Base-by-base conservation (phyloP, 2,113 vertebrate genomes). In the Romanogobio albipinnatus region DNA sequence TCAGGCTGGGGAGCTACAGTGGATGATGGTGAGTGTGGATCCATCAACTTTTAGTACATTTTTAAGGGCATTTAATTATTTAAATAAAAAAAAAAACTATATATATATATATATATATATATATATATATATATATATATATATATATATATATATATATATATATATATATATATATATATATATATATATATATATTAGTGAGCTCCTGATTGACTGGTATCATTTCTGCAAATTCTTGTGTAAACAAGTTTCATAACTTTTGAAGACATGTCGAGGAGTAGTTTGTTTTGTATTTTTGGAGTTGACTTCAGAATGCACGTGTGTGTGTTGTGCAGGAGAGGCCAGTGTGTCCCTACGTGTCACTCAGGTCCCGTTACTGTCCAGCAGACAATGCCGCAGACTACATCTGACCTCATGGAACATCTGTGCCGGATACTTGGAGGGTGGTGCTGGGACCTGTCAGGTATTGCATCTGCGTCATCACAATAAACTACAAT, bases 361-460 rank as follows among this genome's bases (percentile, higher is more conserved):
- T 81, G 95, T 95, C 0, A 96, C 94, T 0, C 93, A 92, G 0
- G 95, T 96, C 26, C 95, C 95, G 5, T 89, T 97, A 56, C 92
- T 96, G 90, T 95, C 95, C 86, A 96, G 94, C 29, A 91, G 92
- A 85, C 76, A 95, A 64, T 97, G 96, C 89, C 95, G 94, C 80
- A 93, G 92, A 87, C 93, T 91, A 22, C 94, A 95, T 0, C 92
- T 96, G 91, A 93, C 94, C 1, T 87, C 96, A 1, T 95, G 95
- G 87, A 96, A 96, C 94, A 92, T 97, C 82, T 97, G 96, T 2
- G 95, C 96, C 0, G 96, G 96, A 36, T 96, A 94, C 86, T 91
- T 96, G 83, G 91, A 94, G 61, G 96, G 95, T 3, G 96, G 95
- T 0, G 91, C 95, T 68, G 95, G 96, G 88, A 94, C 95, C 51